Base-by-base conservation (phyloP, 2,888 invertebrate genomes). In the Ametastegia equiseti region DNA sequence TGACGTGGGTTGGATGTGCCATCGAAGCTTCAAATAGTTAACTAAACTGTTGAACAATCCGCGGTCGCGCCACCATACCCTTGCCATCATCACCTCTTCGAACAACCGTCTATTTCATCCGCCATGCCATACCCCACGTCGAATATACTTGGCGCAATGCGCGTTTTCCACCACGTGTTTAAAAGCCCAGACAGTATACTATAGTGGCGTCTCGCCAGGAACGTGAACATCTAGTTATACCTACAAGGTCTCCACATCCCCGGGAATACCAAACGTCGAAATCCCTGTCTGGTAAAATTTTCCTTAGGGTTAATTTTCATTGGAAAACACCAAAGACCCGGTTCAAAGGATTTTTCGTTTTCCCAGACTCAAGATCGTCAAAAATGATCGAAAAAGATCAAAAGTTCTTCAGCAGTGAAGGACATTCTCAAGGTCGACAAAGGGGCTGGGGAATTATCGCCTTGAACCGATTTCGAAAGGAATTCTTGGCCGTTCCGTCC, bases 1-100 rank as follows among this genome's bases (percentile, higher is more conserved):
- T 39, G n/a, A 39, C 7, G 15, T 15, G 71, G 27, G 47, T 13
- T 4, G 71, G 45, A 15, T 33, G 54, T 80, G 75, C 80, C 83
- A 47, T 80, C 84, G 81, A 84, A 86, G 83, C 85, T 84, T 87
- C 82, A 84, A 88, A 87, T 88, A 87, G 86, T 88, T 88, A 82
- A 81, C 83, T 77, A 86, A 78, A 86, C 85, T 87, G 84, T 83
- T 84, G 86, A 87, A 87, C 87, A 86, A 87, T 88, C 80, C 75
- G 67, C 57, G 81, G 81, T 81, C 60, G 19, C 57, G 5, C 42
- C 42, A 6, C 42, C 42, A 27, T 27, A 27, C 30, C 60, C 30
- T 27, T 15, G 36, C 65, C 65, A 39, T 39, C 5, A 67, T 67
- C 65, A 19, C 39, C 36, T 39, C 65, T n/a, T 19, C n/a, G 30